Base-by-base conservation (phyloP, 2,888 invertebrate species). In the Isoperla grammatica region DNA sequence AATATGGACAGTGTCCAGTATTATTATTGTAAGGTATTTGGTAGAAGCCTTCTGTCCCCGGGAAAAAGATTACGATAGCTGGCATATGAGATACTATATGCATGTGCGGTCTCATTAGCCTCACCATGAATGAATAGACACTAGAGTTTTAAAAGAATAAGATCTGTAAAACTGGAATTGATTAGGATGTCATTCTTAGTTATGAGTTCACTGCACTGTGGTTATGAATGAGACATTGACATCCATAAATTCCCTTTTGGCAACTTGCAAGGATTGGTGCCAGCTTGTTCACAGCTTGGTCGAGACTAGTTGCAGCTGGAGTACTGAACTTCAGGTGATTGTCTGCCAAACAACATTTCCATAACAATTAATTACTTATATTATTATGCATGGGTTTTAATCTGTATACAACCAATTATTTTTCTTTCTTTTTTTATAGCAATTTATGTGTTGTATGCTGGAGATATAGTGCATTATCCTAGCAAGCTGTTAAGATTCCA, bases 221-320 rank as follows among this genome's bases (percentile, higher is more conserved):
- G 29, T 29, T 29, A 29, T 45, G 13, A 29, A 50, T 49, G 50
- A 45, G 46, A 60, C 55, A 61, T 61, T 61, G 53, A 61, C 42
- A 45, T 43, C 48, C 37, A 54, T 63, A 60, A 53, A 61, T 64
- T 65, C 65, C 64, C 63, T 63, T 63, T 62, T 65, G 65, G 60
- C 63, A 59, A 61, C 60, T 50, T 62, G 57, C 72, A 76, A 88
- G 88, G 88, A 88, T 81, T 88, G 88, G 88, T 87, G 86, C 80
- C 87, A 88, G 81, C 79, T 88, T 82, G 86, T 88, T 79, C 87
- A 88, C 81, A 87, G 87, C 78, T 85, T 88, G 77, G 84, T 88
- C 80, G 88, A 88, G 79, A 86, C 87, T 72, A 87, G 87, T 78
- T 87, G 87, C 82, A 85, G 86, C 77, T 86, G 87, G 82, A 86